Evolutionary conservation across 2,113 vertebrate genomes (phyloP).

Genomic region (Plectropomus leopardus): DNA sequence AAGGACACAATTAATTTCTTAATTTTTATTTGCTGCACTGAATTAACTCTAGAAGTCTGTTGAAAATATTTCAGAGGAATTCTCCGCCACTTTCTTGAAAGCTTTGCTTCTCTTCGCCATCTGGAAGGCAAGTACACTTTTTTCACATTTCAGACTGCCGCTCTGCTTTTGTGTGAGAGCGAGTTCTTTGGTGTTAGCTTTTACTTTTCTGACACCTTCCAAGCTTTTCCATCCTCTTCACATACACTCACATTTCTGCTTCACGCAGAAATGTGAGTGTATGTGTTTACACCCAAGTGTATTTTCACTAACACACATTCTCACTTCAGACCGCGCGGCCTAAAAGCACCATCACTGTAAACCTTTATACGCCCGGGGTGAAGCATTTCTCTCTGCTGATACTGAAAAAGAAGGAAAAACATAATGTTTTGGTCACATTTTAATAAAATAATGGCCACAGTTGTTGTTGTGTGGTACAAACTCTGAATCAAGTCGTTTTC

Average conservation of each 20-base stretch:
- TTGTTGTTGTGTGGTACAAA: not conserved
- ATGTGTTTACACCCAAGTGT: constrained; percentile 42
- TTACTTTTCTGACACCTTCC: constrained; percentile 38
- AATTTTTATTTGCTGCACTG: not conserved
- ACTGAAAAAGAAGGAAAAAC: not conserved
- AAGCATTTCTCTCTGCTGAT: not conserved
- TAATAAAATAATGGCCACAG: too few relatives aligned
- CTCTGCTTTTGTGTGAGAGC: not conserved
- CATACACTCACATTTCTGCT: too few relatives aligned
- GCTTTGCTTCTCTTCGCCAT: not conserved
- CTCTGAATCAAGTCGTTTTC: not conserved
- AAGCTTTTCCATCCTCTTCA: constrained; percentile 38
- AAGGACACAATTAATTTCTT: not conserved
- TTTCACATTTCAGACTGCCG: constrained; percentile 31
- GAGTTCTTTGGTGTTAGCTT: not conserved
- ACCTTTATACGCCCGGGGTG: not conserved
- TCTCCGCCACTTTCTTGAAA: not conserved
- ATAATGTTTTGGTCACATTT: not conserved
- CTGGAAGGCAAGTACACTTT: constrained; percentile 16
- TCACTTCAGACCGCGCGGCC: constrained; percentile 32
- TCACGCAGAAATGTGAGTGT: not conserved
- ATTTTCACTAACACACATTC: constrained; percentile 56
- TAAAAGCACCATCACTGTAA: constrained; percentile 31
- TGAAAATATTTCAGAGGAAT: not conserved
- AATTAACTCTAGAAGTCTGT: not conserved